Conservation (phyloP, 2,797 vertebrate genomes). For the Enteromius trimaculatus region DNA sequence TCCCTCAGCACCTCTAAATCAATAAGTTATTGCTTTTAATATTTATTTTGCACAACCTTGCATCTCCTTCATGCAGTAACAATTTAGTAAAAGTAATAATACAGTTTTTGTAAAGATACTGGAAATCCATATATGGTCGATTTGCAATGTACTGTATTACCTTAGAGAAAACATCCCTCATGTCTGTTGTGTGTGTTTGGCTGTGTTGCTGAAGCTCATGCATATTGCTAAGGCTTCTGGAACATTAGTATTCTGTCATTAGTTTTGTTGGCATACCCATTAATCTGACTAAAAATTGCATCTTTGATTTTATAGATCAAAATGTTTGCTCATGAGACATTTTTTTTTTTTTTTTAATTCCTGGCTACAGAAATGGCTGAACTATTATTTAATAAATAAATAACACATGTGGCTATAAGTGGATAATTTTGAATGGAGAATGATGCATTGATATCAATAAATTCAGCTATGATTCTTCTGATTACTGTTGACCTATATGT, state of each 20-base stretch:
- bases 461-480: neutral
- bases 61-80: neutral
- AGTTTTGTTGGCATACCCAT: neutral
- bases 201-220: neutral
- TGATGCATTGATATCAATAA: too few species aligned
- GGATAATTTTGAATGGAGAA: too few species aligned
- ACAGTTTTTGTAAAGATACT: neutral
- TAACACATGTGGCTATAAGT: too few species aligned
- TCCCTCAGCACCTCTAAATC: constrained; percentile 16
- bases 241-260: neutral
- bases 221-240: constrained; percentile 14
- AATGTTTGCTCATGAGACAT: neutral
- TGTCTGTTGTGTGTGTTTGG: constrained; percentile 66
- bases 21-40: constrained; percentile 24
- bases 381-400: neutral
- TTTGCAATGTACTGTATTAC: constrained; percentile 42
- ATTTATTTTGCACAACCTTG: neutral
- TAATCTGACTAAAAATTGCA: neutral
- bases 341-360: neutral
- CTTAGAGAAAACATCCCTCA: constrained; percentile 58
- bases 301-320: neutral
- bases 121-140: constrained; percentile 30
- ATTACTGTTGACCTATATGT: neutral
- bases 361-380: neutral
- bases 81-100: neutral